Evolutionary conservation across 2,797 vertebrate species (phyloP).

Genomic region (Tiaroga cobitis): DNA sequence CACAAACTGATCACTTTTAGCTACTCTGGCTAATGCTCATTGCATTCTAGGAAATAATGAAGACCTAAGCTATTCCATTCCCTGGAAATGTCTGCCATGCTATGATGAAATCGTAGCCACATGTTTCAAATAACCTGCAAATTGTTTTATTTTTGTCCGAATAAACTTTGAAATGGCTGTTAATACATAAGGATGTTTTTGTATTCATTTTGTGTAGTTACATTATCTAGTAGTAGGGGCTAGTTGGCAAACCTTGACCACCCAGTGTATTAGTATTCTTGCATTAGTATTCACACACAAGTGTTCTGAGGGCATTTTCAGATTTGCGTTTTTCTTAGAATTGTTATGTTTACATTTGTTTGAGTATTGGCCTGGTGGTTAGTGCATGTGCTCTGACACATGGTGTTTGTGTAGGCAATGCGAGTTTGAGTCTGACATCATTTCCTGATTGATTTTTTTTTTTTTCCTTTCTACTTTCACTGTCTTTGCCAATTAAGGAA

Average conservation of each 20-base stretch:
- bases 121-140: neutral
- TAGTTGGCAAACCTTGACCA: neutral
- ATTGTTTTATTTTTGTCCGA: neutral
- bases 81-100: neutral
- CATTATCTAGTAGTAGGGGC: neutral
- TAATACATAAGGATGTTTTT: neutral
- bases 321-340: neutral
- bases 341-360: neutral
- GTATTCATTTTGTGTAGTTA: neutral
- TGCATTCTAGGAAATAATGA: neutral
- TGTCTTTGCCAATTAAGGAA: neutral
- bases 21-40: neutral
- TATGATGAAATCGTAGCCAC: neutral
- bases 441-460: neutral
- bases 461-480: neutral
- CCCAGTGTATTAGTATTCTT: neutral
- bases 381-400: neutral
- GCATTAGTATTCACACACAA: neutral
- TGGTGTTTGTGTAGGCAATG: neutral
- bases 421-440: neutral
- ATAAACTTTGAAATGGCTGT: neutral
- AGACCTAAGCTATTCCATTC: neutral
- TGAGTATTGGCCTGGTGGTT: neutral
- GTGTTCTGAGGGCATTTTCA: neutral
- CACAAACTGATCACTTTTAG: neutral